Base-by-base conservation (phyloP, 2,888 invertebrate genomes). In the Trisateles emortualis region DNA sequence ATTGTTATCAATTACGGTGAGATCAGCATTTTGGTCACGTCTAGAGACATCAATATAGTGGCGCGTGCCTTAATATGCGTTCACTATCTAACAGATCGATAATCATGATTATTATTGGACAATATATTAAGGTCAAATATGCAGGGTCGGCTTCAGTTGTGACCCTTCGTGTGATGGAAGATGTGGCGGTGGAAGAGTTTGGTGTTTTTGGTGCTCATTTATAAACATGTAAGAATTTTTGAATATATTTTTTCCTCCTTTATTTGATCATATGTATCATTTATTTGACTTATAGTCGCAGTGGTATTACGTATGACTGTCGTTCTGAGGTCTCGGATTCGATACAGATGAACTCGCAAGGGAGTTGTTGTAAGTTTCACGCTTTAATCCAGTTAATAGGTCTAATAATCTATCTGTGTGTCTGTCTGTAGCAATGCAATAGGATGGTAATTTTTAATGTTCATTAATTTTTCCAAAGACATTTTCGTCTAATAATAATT, bases 131-230 rank as follows among this genome's bases (percentile, higher is more conserved):
- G 33, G 48, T 59, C 32, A 46, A 33, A 24, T 38, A 39, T n/a
- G 24, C 39, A 33, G 11, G 41, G 6, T 4, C 17, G 10, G 10
- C 6, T 47, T 72, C 72, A 76, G 64, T 76, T 63, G 64, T 48
- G 49, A 46, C 57, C 49, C 52, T 64, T 54, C 49, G 76, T 79
- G 79, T 74, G 66, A 63, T 10, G 48, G 56, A 76, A 67, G 49
- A 80, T 80, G 79, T 68, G 72, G 66, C 52, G 48, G 43, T 45
- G 56, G 68, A 56, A 42, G 32, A 59, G 51, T n/a, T 50, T 55
- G 4, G 49, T 60, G 62, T 46, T 52, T 32, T 52, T 73, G 24
- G 41, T 71, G 30, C 45, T 73, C 32, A 47, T 77, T 44, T 39
- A 43, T 19, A 29, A 43, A 38, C 16, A 60, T 36, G 71, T 72